These are phyloP conservation scores for Poeciliopsis prolifica DNA, from an alignment of 2,113 vertebrate species.

Conservation along the genomic window DNA sequence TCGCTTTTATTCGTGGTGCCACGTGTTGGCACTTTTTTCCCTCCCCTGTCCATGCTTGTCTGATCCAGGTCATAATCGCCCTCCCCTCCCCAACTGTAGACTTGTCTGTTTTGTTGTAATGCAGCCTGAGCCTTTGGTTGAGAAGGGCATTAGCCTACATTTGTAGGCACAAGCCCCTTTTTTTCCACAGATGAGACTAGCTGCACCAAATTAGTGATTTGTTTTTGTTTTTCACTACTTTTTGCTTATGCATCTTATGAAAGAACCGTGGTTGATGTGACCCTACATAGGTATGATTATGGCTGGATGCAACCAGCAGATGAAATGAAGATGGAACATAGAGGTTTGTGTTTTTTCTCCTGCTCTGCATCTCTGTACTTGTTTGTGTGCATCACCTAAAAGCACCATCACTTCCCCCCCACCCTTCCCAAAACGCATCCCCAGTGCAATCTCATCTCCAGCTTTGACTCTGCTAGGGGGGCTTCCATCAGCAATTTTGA, in stretches of 20 bases:
- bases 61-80: constrained; percentile 52
- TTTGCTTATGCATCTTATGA: constrained; percentile 37
- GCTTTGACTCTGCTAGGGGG: constrained; percentile 47
- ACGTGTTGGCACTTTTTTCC: constrained; percentile 59
- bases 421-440: constrained; percentile 4
- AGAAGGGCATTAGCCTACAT: constrained; percentile 69
- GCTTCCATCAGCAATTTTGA: constrained; percentile 61
- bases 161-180: constrained; percentile 52
- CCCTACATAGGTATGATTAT: constrained; percentile 50
- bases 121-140: constrained; percentile 64
- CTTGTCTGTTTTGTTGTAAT: constrained; percentile 59
- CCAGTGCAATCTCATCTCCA: constrained; percentile 50
- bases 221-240: constrained; percentile 43
- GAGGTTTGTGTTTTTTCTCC: constrained; percentile 11
- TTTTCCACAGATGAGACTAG: constrained; percentile 55
- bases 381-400: constrained; percentile 18
- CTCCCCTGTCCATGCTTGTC: constrained; percentile 54
- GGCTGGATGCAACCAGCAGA: constrained; percentile 29
- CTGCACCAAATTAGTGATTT: constrained; percentile 67
- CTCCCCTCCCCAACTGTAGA: constrained; percentile 14
- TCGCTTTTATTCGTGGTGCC: constrained; percentile 66
- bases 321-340: constrained; percentile 60
- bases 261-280: constrained; percentile 30
- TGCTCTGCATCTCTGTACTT: constrained; percentile 20
- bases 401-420: constrained; percentile 8